These are phyloP conservation scores for Gymnopithys bicolor DNA, from an alignment of 2,797 vertebrate species.

Conservation along the genomic window DNA sequence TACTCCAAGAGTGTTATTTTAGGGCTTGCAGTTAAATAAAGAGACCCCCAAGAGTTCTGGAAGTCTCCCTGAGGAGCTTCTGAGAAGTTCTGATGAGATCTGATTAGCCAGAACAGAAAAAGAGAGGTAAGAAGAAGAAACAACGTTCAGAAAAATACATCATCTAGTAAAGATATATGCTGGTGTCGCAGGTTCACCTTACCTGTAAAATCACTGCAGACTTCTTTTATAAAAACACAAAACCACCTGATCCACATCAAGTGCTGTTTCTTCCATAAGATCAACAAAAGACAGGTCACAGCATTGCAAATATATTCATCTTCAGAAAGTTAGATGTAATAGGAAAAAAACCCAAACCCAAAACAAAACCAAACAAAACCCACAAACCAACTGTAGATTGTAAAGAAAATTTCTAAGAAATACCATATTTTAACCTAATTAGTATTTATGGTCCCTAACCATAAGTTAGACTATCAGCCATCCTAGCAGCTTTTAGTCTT, in stretches of 20 bases:
- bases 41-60: not conserved
- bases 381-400: not conserved
- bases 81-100: not conserved
- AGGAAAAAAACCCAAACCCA: not conserved
- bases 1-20: not conserved
- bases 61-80: not conserved
- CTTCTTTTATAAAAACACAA: not conserved
- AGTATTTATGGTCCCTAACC: not conserved
- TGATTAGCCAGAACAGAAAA: not conserved
- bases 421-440: not conserved
- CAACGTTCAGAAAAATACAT: not conserved
- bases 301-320: not conserved
- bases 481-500: not conserved
- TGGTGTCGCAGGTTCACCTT: not conserved
- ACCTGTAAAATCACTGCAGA: not conserved
- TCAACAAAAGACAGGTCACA: not conserved
- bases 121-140: not conserved
- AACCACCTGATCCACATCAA: not conserved
- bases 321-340: not conserved
- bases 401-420: not conserved
- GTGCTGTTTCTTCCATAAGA: not conserved
- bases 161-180: accelerated
- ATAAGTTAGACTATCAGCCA: not conserved
- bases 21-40: not conserved
- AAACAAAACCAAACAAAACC: not conserved